These are phyloP conservation scores for Ashinkailepas kermadecensis DNA, from an alignment of 2,888 invertebrate genomes.

Conservation along the genomic window DNA sequence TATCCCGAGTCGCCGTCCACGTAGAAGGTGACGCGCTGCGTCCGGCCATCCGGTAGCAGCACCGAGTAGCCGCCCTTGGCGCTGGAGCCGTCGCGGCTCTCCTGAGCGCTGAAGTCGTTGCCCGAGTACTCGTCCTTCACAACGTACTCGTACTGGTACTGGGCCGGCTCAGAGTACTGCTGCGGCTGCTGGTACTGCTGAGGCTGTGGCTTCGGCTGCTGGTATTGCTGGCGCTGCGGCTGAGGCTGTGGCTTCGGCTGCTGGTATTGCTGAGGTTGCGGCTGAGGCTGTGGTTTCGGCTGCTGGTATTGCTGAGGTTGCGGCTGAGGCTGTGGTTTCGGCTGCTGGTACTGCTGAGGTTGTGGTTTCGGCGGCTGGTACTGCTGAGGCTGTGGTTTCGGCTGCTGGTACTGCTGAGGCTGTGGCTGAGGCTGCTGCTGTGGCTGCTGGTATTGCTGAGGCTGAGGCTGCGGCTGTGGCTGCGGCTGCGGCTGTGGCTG, in stretches of 20 bases:
- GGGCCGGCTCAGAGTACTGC: slow-evolving; percentile 16
- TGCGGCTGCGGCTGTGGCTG: not conserved
- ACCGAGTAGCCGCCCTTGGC: slow-evolving; percentile 28
- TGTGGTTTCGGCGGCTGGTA: not conserved
- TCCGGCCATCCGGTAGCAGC: slow-evolving; percentile 29
- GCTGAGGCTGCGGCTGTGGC: slow-evolving; percentile 12
- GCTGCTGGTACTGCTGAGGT: not conserved
- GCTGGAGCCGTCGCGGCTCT: slow-evolving; percentile 28
- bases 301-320: not conserved
- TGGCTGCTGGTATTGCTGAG: not conserved
- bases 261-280: not conserved
- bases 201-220: slow-evolving; percentile 20
- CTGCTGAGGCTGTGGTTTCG: not conserved
- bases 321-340: not conserved
- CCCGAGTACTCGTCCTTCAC: slow-evolving; percentile 29
- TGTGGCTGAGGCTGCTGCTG: not conserved
- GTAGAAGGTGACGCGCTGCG: slow-evolving; percentile 27
- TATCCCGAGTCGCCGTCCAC: slow-evolving; percentile 29
- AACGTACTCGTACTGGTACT: slow-evolving; percentile 29
- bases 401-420: not conserved
- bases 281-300: not conserved
- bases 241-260: slow-evolving; percentile 2
- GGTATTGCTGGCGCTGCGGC: slow-evolving; percentile 24
- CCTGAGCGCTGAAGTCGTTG: slow-evolving; percentile 29
- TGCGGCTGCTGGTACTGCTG: slow-evolving; percentile 16